These are phyloP conservation scores for Drosophila mulleri DNA, from an alignment of 2,888 invertebrate species.

Conservation along the genomic window DNA sequence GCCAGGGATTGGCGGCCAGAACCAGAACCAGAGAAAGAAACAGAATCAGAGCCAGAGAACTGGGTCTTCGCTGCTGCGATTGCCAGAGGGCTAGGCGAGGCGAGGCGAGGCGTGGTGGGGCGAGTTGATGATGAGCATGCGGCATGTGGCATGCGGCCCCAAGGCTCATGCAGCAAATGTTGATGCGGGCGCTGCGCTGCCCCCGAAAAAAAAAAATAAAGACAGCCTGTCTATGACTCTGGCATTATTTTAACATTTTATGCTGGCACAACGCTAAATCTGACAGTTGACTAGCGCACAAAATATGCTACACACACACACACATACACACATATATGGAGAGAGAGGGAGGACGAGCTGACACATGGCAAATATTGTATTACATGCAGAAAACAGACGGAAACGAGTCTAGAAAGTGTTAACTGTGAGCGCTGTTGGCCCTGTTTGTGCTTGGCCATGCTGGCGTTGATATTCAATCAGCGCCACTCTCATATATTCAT, in stretches of 20 bases:
- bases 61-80: background rate
- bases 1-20: conserved; percentile 43
- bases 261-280: conserved; percentile 81
- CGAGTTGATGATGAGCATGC: conserved; percentile 20
- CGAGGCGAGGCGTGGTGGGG: no score
- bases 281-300: conserved; percentile 79
- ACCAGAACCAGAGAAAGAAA: background rate
- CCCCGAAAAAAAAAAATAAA: conserved; percentile 59
- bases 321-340: background rate
- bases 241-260: conserved; percentile 82
- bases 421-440: conserved; percentile 45
- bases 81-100: background rate
- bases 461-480: conserved; percentile 75
- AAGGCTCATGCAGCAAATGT: conserved; percentile 24
- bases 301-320: conserved; percentile 67
- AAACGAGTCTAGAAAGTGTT: conserved; percentile 77
- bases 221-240: conserved; percentile 70
- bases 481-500: conserved; percentile 78
- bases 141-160: conserved; percentile 45
- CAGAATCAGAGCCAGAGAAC: background rate
- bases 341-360: conserved; percentile 24
- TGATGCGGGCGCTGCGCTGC: conserved; percentile 60
- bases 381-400: conserved; percentile 60
- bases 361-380: conserved; percentile 60
- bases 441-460: conserved; percentile 38